Base-by-base conservation (phyloP, 2,113 vertebrate species). In the Propithecus coquereli region DNA sequence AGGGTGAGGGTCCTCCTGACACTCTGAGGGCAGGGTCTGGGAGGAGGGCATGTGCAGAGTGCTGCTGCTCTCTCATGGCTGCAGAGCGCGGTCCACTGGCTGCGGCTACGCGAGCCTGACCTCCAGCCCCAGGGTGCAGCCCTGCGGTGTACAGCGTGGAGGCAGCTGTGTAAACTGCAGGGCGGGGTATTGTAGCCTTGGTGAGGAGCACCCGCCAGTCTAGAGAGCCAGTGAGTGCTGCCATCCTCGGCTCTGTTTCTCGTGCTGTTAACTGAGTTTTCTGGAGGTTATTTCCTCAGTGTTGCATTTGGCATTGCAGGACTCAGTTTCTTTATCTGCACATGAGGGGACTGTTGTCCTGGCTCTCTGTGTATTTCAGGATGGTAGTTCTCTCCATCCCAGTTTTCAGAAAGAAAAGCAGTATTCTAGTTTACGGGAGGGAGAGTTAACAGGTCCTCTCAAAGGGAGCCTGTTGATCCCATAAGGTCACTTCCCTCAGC, bases 91-190 rank as follows among this genome's bases (percentile, higher is more conserved):
- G 80, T 77, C 85, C 6, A 1, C 22, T 90, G 81, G 96, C 93
- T 90, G 65, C 0, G 10, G 94, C 91, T 96, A 74, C 91, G 82
- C 89, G 95, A 91, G 91, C 93, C 57, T 6, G 50, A 96, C 97
- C 97, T 97, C 87, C 3, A 52, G 94, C 93, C 94, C 76, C 0
- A 1, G 8, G 94, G 94, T 88, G 86, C 93, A 52, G 94, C 66
- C 94, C 94, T 4, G 0, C 77, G 83, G 86, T 1, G 40, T 50
- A 27, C 32, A 77, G 96, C 97, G 96, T 94, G 92, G 95, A 93
- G 96, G 79, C 97, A 97, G 97, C 97, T 98, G 97, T 97, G 97
- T 98, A 98, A 97, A 98, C 96, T 70, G 18, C 70, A 77, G 70
- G 32, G 50, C 18, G 30, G 68, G 70, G 87, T 97, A 95, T 97